These are phyloP conservation scores for Odontophorus gujanensis DNA, from an alignment of 2,113 vertebrate genomes.

Conservation along the genomic window DNA sequence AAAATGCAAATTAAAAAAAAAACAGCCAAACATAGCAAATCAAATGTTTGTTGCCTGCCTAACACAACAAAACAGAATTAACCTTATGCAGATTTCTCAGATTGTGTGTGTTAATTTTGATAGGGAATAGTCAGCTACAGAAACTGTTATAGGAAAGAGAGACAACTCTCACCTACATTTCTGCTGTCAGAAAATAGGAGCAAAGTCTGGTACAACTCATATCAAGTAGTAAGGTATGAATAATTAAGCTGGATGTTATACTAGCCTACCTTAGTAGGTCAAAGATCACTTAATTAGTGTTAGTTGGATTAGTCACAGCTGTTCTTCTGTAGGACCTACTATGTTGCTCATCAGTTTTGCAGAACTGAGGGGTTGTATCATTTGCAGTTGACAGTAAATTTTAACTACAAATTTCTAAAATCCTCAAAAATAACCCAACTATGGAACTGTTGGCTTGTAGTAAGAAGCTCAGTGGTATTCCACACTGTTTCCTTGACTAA, in stretches of 20 bases:
- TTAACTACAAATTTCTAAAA: not conserved
- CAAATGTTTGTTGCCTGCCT: not conserved
- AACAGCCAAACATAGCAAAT: not conserved
- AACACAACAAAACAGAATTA: not conserved
- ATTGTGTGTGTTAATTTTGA: not conserved
- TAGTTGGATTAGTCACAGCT: conserved; percentile 29
- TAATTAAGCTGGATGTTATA: conserved; percentile 53
- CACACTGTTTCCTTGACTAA: not conserved
- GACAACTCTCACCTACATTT: conserved; percentile 35
- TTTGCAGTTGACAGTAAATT: not conserved
- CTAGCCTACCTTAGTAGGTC: conserved; percentile 30
- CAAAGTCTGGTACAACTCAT: conserved; percentile 29
- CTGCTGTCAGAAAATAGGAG: not conserved
- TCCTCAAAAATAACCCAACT: not conserved
- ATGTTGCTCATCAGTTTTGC: not conserved
- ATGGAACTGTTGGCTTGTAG: not conserved
- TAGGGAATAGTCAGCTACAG: not conserved
- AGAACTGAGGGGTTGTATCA: not conserved
- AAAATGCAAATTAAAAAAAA: not conserved
- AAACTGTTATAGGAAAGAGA: not conserved
- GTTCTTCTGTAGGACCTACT: not conserved
- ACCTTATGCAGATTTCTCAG: not conserved
- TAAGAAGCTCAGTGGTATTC: not conserved
- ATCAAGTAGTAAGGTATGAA: conserved; percentile 42
- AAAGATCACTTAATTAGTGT: conserved; percentile 50